phyloP scores from a whole-genome alignment of 2,888 invertebrate genomes.

The Epinotia nisella region DNA sequence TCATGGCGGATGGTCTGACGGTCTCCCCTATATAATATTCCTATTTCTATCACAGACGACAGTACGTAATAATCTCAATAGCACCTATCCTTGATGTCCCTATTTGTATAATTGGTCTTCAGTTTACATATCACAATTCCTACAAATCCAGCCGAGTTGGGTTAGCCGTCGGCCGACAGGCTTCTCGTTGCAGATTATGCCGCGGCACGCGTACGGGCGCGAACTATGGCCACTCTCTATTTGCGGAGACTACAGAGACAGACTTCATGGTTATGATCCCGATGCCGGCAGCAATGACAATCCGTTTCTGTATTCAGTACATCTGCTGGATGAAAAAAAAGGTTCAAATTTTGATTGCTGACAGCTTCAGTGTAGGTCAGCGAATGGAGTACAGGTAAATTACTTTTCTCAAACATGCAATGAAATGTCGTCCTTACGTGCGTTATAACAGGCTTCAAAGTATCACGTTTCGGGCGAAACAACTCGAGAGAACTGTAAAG shows the following conservation, averaged over 20 bases:
- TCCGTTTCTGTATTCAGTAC: not conserved
- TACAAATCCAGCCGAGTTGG: conserved; percentile 1
- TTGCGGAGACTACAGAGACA: conserved; percentile 24
- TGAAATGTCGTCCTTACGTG: too few species aligned
- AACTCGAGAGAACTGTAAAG: too few species aligned
- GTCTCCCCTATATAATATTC: too few species aligned
- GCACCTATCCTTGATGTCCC: not conserved
- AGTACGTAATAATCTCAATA: not conserved
- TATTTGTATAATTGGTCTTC: not conserved
- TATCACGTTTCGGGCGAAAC: too few species aligned
- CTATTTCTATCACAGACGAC: not conserved
- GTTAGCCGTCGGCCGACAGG: conserved; percentile 5
- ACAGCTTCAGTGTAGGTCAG: not conserved
- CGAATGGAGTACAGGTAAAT: too few species aligned
- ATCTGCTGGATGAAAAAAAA: not conserved
- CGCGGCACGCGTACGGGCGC: conserved; percentile 28
- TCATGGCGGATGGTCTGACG: too few species aligned
- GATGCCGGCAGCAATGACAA: conserved; percentile 12
- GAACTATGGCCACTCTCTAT: conserved; percentile 27
- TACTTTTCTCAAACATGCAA: too few species aligned
- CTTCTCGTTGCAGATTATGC: conserved; percentile 30
- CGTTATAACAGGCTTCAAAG: too few species aligned
- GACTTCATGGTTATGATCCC: conserved; percentile 43
- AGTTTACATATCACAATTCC: not conserved
- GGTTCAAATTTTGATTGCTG: conserved; percentile 4